A percentile compares a stretch with the other conserved stretches of the same genome.
Conservation (phyloP, 2,113 vertebrate species). For the Caretta caretta region DNA sequence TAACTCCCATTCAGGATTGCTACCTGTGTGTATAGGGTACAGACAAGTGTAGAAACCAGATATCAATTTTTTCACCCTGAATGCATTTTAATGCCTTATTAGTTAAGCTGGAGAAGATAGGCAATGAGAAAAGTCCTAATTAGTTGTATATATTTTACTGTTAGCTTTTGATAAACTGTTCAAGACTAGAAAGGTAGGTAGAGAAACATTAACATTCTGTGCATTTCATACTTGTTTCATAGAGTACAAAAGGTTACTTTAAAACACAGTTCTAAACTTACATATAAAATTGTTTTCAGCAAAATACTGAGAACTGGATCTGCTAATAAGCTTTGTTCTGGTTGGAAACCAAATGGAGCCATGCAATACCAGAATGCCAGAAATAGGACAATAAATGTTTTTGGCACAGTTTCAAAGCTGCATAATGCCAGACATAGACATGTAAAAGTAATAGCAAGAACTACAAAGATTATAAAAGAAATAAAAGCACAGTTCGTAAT, state of each 20-base stretch:
- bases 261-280: constrained; percentile 67
- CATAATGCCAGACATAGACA: constrained; percentile 83
- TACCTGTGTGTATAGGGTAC: rapidly evolving
- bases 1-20: background rate
- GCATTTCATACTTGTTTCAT: constrained; percentile 33
- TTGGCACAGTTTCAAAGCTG: constrained; percentile 84
- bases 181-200: constrained; percentile 30
- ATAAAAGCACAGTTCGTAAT: constrained; percentile 87
- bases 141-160: constrained; percentile 58
- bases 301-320: constrained; percentile 66
- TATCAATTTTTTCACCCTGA: constrained; percentile 21
- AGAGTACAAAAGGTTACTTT: constrained; percentile 56
- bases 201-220: constrained; percentile 43
- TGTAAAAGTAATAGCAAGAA: constrained; percentile 83
- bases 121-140: constrained; percentile 73
- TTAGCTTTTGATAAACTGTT: constrained; percentile 52
- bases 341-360: constrained; percentile 76
- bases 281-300: constrained; percentile 66
- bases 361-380: constrained; percentile 71
- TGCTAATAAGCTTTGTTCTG: constrained; percentile 76
- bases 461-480: constrained; percentile 85
- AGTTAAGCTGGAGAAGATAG: constrained; percentile 61
- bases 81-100: constrained; percentile 43
- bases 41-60: background rate
- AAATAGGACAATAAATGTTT: constrained; percentile 83